Base-by-base conservation (phyloP, 1,140 invertebrate genomes). In the Paramacrobiotus metropolitanus region DNA sequence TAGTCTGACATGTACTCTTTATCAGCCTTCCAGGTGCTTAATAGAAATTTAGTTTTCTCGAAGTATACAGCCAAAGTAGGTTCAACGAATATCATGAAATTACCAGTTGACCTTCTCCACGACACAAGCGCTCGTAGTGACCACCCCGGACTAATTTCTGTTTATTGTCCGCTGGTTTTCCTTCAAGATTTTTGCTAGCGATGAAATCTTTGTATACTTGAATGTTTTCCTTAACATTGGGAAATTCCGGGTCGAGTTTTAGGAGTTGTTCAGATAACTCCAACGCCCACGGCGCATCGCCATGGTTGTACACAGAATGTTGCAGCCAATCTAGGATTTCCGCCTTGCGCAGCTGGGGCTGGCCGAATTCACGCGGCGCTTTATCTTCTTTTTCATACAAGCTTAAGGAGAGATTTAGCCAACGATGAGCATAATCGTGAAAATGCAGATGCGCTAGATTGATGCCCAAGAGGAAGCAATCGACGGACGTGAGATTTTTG, bases 291-390 rank as follows among this genome's bases (percentile, higher is more conserved):
- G 48, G 28, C 15, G 28, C 24, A 28, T 55, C 28, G 15, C 48
- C 48, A 15, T 24, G 48, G 4, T 55, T 15, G 48, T 20, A 55
- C 15, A 24, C 28, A 9, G 48, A 55, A 55, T 55, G 48, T 24
- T 55, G 48, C 48, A 55, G 48, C 48, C 48, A 55, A 24, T 55
- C 48, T 24, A 55, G 48, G 15, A 55, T 55, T 15, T 55, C 24
- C 15, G 24, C 48, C 28, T 55, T 55, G 48, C 48, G 4, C 4
- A 55, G 4, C 15, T 9, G 24, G 4, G 48, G 34, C 48, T 55
- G 48, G 28, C 28, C 24, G n/a, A n/a, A n/a, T n/a, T n/a, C n/a
- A n/a, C n/a, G n/a, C n/a, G n/a, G n/a, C 15, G 9, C 9, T 55
- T 24, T 15, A 15, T 55, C 15, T 4, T 55, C 48, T 28, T 55